Percentiles rank a stretch among this genome's conserved stretches.
Conservation (phyloP, 64 coral and sea anemone genomes). For the Astreopora myriophthalma region DNA sequence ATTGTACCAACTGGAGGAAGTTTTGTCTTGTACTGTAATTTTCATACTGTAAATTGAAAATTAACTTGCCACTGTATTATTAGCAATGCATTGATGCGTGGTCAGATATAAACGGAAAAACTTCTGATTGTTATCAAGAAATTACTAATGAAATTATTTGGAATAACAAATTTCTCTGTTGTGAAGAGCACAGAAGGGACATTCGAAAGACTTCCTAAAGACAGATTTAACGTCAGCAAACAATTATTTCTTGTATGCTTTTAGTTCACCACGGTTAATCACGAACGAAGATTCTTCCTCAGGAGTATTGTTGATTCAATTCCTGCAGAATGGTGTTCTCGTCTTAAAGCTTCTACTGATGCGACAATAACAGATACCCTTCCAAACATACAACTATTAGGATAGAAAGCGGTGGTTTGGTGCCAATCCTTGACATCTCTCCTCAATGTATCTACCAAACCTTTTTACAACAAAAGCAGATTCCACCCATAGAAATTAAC, state of each 20-base stretch:
- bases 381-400: not conserved
- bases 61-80: conserved; percentile 10
- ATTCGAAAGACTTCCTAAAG: not conserved
- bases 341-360: not conserved
- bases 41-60: not conserved
- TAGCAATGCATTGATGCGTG: conserved; percentile 12
- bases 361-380: not conserved
- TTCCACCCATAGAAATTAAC: conserved; percentile 1
- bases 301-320: too few species aligned
- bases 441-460: not conserved
- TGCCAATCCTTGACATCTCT: not conserved
- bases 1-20: not conserved
- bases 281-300: not conserved
- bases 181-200: not conserved
- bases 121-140: too few species aligned
- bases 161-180: not conserved
- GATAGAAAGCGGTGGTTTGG: not conserved
- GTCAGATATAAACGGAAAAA: not conserved
- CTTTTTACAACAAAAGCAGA: not conserved
- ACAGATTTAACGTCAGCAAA: too few species aligned
- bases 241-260: not conserved
- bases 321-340: not conserved
- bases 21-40: not conserved
- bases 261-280: not conserved
- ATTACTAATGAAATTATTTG: not conserved